A percentile compares a stretch with the other conserved stretches of the same genome.
These are phyloP conservation scores for Drymonia ruficornis DNA, from an alignment of 2,888 invertebrate genomes.

Conservation along the genomic window DNA sequence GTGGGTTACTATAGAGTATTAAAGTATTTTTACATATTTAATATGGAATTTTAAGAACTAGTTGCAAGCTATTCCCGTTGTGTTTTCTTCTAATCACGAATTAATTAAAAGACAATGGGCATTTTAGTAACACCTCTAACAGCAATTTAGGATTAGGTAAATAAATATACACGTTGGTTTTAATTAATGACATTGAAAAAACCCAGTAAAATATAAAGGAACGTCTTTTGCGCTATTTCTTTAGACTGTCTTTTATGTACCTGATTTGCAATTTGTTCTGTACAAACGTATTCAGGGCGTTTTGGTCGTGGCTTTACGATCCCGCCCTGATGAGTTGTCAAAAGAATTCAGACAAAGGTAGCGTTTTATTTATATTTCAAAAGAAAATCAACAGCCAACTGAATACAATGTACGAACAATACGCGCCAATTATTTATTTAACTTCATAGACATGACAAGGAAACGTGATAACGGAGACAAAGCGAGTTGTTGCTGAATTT, in stretches of 20 bases:
- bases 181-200: not conserved
- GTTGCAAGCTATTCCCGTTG: too few relatives aligned
- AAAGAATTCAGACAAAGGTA: slow-evolving; percentile 29
- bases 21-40: too few relatives aligned
- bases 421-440: slow-evolving; percentile 26
- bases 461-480: slow-evolving; percentile 11
- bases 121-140: too few relatives aligned
- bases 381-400: slow-evolving; percentile 23
- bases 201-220: slow-evolving; percentile 13
- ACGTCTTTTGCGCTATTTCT: slow-evolving; percentile 7
- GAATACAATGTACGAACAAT: slow-evolving; percentile 24
- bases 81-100: too few relatives aligned
- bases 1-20: not conserved
- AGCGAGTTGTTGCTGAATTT: slow-evolving; percentile 9
- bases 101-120: too few relatives aligned
- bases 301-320: slow-evolving; percentile 11
- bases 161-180: not conserved
- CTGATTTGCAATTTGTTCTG: slow-evolving; percentile 29
- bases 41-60: too few relatives aligned
- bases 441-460: slow-evolving; percentile 14
- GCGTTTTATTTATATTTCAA: slow-evolving; percentile 18
- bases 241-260: slow-evolving; percentile 15
- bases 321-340: slow-evolving; percentile 33
- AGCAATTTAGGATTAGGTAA: too few relatives aligned
- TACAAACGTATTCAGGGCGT: slow-evolving; percentile 18